phyloP scores from a whole-genome alignment of 2,888 invertebrate genomes.

The Nipponacmea schrenckii region DNA sequence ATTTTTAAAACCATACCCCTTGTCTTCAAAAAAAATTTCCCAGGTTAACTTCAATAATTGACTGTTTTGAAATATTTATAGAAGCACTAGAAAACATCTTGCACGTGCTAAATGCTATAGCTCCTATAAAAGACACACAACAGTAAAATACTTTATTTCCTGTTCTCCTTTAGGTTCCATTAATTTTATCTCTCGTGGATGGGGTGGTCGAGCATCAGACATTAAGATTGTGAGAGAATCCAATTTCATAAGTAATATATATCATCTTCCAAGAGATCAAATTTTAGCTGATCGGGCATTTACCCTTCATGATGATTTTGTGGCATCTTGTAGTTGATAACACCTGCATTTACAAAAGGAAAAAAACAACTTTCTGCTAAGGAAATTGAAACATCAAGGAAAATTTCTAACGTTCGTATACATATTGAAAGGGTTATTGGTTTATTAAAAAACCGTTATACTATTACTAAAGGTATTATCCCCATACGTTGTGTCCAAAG shows the following conservation, averaged over 20 bases:
- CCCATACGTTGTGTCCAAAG: slow-evolving; percentile 25
- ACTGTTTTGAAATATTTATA: neutral
- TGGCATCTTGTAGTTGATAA: slow-evolving; percentile 28
- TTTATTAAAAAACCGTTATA: slow-evolving; percentile 33
- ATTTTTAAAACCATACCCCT: neutral
- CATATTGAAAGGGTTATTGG: slow-evolving; percentile 39
- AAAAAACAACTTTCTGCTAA: slow-evolving; percentile 32
- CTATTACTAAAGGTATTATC: slow-evolving; percentile 32
- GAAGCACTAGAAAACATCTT: neutral
- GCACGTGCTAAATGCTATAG: slow-evolving; percentile 17
- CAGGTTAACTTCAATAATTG: neutral
- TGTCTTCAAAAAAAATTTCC: neutral
- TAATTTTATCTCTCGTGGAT: slow-evolving; percentile 32
- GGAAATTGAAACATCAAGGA: slow-evolving; percentile 33
- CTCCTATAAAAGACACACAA: neutral
- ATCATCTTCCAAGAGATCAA: slow-evolving; percentile 34
- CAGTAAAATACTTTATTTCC: slow-evolving; percentile 24
- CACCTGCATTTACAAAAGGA: slow-evolving; percentile 34
- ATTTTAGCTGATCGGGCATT: slow-evolving; percentile 33
- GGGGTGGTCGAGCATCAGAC: slow-evolving; percentile 38
- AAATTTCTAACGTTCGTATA: slow-evolving; percentile 31
- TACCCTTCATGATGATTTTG: slow-evolving; percentile 30
- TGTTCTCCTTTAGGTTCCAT: slow-evolving; percentile 28
- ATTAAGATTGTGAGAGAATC: slow-evolving; percentile 29
- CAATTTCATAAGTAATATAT: slow-evolving; percentile 26